Percentiles rank a stretch among this genome's conserved stretches.
phyloP scores from a whole-genome alignment of 1,140 invertebrate genomes.

The Linepithema humile region DNA sequence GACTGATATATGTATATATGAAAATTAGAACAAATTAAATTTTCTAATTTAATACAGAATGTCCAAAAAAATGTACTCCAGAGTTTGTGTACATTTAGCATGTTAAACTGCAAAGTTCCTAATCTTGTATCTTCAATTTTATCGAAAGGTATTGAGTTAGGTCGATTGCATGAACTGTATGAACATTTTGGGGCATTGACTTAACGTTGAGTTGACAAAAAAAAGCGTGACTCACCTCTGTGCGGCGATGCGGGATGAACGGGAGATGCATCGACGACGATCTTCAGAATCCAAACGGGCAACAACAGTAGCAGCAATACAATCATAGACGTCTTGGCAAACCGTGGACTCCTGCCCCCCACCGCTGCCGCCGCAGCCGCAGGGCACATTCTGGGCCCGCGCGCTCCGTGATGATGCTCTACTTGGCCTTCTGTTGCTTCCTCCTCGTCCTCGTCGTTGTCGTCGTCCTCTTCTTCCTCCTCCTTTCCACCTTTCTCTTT shows the following conservation, averaged over 20 bases:
- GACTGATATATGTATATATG: no score
- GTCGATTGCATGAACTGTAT: neutral
- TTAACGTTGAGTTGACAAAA: neutral
- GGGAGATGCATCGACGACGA: constrained; percentile 59
- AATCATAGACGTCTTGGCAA: constrained; percentile 17
- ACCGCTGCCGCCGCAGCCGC: constrained; percentile 28
- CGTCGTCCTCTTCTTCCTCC: constrained; percentile 44
- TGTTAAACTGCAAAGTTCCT: no score
- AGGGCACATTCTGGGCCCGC: constrained; percentile 54
- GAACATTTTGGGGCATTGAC: neutral
- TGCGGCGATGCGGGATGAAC: constrained; percentile 60
- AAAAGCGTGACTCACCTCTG: constrained; percentile 61
- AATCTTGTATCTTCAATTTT: neutral
- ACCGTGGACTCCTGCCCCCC: constrained; percentile 42
- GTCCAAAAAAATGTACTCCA: no score
- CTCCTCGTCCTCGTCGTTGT: constrained; percentile 18
- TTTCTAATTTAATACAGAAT: no score
- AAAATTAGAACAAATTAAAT: no score
- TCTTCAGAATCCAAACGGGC: constrained; percentile 48
- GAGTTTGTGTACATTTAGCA: no score
- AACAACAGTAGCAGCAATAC: constrained; percentile 45
- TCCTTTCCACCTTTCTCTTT: constrained; percentile 58
- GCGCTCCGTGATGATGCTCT: constrained; percentile 14
- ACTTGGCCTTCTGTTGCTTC: neutral
- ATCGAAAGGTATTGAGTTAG: neutral